These are phyloP conservation scores for Gallinago jamesoni DNA, from an alignment of 2,113 vertebrate species.

Conservation along the genomic window DNA sequence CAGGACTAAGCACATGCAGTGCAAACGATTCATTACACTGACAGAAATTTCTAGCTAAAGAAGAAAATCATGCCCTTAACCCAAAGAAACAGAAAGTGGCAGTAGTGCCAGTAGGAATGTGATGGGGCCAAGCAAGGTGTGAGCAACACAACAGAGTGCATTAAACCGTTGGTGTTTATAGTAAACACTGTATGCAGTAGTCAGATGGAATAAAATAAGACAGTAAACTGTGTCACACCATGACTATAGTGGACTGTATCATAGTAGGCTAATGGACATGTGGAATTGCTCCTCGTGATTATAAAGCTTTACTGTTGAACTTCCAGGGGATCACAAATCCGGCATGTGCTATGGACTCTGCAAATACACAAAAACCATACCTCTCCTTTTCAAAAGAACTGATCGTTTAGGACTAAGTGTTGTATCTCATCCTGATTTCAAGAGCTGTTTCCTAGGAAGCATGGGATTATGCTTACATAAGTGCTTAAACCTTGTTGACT, in stretches of 20 bases:
- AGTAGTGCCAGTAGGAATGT: background rate
- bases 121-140: background rate
- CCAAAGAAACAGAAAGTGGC: background rate
- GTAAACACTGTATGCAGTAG: background rate
- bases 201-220: background rate
- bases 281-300: background rate
- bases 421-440: background rate
- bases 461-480: background rate
- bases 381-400: background rate
- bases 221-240: background rate
- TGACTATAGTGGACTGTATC: background rate
- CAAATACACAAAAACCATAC: background rate
- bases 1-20: background rate
- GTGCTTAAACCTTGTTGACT: background rate
- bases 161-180: background rate
- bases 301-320: background rate
- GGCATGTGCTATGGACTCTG: background rate
- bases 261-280: background rate
- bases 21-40: constrained; percentile 8
- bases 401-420: background rate
- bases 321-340: background rate
- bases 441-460: background rate
- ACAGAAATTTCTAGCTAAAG: background rate
- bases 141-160: background rate
- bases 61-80: background rate